Evolutionary conservation across 2,888 invertebrate species (phyloP).

Genomic region (Stenchaetothrips biformis): DNA sequence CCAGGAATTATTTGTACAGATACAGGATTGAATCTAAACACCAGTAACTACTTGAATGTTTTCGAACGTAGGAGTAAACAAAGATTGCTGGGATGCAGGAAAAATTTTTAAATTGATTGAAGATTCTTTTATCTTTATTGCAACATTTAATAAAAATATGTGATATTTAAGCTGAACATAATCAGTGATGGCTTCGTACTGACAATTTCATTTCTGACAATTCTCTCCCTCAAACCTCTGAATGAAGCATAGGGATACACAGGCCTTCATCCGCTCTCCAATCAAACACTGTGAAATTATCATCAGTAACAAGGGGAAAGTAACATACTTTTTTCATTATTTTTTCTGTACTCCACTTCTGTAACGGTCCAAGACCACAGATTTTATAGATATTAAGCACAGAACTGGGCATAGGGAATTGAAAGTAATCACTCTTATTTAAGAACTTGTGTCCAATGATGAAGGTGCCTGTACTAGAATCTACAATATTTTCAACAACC

Average conservation of each 20-base stretch:
- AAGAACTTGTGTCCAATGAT: not conserved
- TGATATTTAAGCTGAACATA: too few species aligned
- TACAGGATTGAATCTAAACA: too few species aligned
- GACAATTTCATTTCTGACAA: too few species aligned
- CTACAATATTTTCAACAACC: not conserved
- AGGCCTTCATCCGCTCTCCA: not conserved
- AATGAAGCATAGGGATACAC: not conserved
- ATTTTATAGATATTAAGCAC: not conserved
- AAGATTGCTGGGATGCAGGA: too few species aligned
- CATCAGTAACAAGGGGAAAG: not conserved
- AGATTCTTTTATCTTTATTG: too few species aligned
- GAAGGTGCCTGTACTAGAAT: not conserved
- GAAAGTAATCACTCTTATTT: not conserved
- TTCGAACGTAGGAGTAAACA: too few species aligned
- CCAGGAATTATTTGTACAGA: too few species aligned
- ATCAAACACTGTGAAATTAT: not conserved
- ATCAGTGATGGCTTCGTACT: too few species aligned
- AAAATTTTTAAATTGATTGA: too few species aligned
- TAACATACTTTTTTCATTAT: not conserved
- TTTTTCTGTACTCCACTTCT: not conserved
- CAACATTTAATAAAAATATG: too few species aligned
- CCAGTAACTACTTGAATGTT: too few species aligned
- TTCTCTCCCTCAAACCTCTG: not conserved
- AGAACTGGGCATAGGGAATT: not conserved
- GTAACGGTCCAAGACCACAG: not conserved